These are phyloP conservation scores for Epinephelus cyanopodus DNA, from an alignment of 2,113 vertebrate species.

Conservation along the genomic window DNA sequence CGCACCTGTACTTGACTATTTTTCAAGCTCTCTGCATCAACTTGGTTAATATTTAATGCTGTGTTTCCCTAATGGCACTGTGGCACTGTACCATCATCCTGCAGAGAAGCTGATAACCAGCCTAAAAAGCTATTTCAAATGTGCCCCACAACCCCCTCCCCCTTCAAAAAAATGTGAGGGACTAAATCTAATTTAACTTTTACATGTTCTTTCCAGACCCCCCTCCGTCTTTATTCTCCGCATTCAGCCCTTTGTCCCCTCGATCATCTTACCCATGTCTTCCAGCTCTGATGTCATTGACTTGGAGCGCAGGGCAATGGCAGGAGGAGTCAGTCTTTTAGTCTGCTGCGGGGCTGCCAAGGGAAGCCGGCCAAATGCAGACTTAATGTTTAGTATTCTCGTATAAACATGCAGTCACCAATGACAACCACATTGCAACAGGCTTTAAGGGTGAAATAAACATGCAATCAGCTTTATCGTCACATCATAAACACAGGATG, in stretches of 20 bases:
- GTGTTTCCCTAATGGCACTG: constrained; percentile 27
- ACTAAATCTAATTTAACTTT: constrained; percentile 11
- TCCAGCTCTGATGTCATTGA: constrained; percentile 97
- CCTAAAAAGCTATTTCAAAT: constrained; percentile 27
- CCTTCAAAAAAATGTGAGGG: neutral
- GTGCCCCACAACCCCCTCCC: neutral
- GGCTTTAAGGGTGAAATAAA: constrained; percentile 54
- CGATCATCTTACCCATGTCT: constrained; percentile 90
- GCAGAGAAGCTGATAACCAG: constrained; percentile 30
- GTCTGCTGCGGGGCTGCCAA: constrained; percentile 89
- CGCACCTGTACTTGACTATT: constrained; percentile 23
- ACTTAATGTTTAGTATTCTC: constrained; percentile 68
- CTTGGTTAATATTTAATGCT: constrained; percentile 53
- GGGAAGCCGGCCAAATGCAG: constrained; percentile 68
- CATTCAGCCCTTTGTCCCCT: constrained; percentile 29
- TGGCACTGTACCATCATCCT: constrained; percentile 17
- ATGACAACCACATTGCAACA: constrained; percentile 46
- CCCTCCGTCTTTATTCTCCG: neutral
- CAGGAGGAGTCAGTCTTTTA: constrained; percentile 91
- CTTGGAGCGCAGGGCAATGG: constrained; percentile 94
- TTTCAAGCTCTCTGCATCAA: constrained; percentile 47
- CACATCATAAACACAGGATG: constrained; percentile 38
- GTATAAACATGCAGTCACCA: constrained; percentile 65
- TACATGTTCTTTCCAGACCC: constrained; percentile 11
- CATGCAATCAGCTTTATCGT: constrained; percentile 50